phyloP scores from a whole-genome alignment of 2,888 invertebrate species.

The Drosophila meridionalis region DNA sequence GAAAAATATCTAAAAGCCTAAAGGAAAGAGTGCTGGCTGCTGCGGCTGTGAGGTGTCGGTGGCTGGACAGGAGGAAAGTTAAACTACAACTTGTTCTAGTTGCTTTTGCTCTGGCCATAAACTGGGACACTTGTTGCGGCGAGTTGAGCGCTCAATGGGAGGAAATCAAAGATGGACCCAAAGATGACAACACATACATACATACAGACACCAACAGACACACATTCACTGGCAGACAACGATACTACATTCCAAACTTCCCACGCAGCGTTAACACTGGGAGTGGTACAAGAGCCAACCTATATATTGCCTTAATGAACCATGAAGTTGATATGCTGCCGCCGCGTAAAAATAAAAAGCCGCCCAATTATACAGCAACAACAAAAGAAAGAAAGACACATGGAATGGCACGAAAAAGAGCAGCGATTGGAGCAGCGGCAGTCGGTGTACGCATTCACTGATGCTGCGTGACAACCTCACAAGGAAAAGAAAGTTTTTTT shows the following conservation, averaged over 20 bases:
- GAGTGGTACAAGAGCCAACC: constrained; percentile 59
- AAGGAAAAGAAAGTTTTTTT: constrained; percentile 73
- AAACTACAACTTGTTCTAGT: constrained; percentile 74
- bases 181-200: constrained; percentile 56
- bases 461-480: constrained; percentile 58
- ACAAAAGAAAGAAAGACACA: constrained; percentile 32
- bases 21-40: constrained; percentile 55
- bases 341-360: constrained; percentile 67
- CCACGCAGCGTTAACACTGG: constrained; percentile 65
- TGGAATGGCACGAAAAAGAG: constrained; percentile 28
- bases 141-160: constrained; percentile 63
- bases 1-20: constrained; percentile 57
- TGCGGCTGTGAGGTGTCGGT: constrained; percentile 26
- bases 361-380: constrained; percentile 66
- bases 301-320: constrained; percentile 78
- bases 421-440: constrained; percentile 29
- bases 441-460: constrained; percentile 45
- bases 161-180: constrained; percentile 66
- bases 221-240: constrained; percentile 3
- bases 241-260: constrained; percentile 58
- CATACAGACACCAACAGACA: constrained; percentile 21
- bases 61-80: constrained; percentile 77
- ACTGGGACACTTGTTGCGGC: constrained; percentile 79
- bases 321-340: constrained; percentile 75
- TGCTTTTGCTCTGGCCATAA: constrained; percentile 54